These are phyloP conservation scores for Lanius ludovicianus DNA, from an alignment of 2,113 vertebrate species.

Conservation along the genomic window DNA sequence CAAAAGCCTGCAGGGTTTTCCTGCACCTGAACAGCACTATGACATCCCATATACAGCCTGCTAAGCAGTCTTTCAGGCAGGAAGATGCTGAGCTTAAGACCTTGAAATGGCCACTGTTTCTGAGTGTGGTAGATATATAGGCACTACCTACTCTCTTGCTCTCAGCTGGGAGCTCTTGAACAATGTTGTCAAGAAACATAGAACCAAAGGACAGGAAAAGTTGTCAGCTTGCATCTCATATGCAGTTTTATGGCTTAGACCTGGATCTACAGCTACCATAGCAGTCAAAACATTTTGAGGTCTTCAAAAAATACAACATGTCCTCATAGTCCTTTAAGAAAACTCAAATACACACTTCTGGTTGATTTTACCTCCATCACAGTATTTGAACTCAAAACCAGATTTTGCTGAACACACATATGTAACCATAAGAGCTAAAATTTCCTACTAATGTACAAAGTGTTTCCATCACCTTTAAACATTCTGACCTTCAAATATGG, in stretches of 20 bases:
- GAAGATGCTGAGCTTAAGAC: neutral
- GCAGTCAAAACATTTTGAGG: neutral
- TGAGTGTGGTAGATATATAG: neutral
- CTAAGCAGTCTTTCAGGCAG: neutral
- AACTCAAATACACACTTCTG: neutral
- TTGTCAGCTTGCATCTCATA: neutral
- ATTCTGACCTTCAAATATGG: neutral
- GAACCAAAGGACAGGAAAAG: neutral
- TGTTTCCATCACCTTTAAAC: neutral
- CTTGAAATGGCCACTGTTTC: neutral
- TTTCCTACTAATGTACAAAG: neutral
- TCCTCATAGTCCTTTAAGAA: neutral
- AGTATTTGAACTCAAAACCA: neutral
- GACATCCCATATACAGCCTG: neutral
- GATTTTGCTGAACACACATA: neutral
- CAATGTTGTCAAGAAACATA: neutral
- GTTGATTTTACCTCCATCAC: neutral
- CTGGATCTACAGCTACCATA: neutral
- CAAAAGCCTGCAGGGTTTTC: neutral
- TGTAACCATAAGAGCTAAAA: neutral
- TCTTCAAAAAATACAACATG: neutral
- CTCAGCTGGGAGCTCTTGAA: neutral
- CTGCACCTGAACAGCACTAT: neutral
- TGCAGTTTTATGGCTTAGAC: neutral
- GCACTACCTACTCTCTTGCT: neutral